Conservation (phyloP, 2,888 invertebrate species). For the Oligia fasciuncula region DNA sequence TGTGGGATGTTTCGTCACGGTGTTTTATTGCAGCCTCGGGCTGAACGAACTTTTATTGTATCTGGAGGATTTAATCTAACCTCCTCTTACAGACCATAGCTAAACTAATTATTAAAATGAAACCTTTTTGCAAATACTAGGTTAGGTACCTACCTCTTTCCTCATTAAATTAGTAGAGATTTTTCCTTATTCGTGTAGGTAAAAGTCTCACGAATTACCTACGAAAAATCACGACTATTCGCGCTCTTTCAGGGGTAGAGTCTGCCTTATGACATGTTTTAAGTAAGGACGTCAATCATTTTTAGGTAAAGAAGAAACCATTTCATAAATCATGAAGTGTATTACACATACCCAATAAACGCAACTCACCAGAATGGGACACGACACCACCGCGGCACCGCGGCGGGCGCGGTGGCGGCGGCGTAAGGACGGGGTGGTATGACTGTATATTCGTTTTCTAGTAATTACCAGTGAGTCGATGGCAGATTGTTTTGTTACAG, state of each 20-base stretch:
- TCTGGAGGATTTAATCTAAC: background rate
- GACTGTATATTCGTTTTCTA: background rate
- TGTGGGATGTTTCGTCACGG: conserved; percentile 16
- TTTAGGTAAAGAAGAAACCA: background rate
- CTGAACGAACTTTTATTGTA: background rate
- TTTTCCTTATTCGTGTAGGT: background rate
- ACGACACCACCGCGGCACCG: background rate
- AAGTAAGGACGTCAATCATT: background rate
- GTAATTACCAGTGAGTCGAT: background rate
- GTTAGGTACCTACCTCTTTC: background rate
- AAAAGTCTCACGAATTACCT: background rate
- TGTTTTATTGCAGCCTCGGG: background rate
- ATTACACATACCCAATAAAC: background rate
- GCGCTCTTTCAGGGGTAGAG: background rate
- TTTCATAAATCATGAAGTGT: background rate
- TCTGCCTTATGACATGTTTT: background rate
- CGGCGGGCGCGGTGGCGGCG: background rate
- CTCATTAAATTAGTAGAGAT: background rate
- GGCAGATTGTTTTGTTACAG: background rate
- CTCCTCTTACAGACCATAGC: background rate
- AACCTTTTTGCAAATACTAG: background rate
- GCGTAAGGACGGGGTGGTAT: background rate
- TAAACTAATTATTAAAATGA: background rate
- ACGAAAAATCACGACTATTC: background rate
- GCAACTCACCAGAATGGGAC: background rate